Base-by-base conservation (phyloP, 2,113 vertebrate genomes). In the Xenopus tropicalis region DNA sequence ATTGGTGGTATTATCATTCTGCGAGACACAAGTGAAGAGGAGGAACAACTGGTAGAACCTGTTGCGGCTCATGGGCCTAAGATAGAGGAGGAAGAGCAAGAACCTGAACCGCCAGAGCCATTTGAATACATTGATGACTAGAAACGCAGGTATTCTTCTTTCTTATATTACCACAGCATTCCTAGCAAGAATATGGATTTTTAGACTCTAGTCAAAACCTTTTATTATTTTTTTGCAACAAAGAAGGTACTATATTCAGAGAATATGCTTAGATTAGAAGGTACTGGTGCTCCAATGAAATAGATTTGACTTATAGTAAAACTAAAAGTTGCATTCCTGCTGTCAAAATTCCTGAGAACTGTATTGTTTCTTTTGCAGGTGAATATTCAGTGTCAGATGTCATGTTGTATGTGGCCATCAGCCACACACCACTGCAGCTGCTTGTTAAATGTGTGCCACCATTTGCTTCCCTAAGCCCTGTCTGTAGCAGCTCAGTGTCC, bases 111-210 rank as follows among this genome's bases (percentile, higher is more conserved):
- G 2, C 97, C 97, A 0, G 97, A 99, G 81, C 95, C 97, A 8
- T 99, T 98, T 10, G 96, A 99, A 81, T 99, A 99, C 84, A 94
- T 95, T 7, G 97, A 99, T 37, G 97, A 99, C 80, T 99, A 90
- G 90, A 80, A 73, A 51, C 37, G 5, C 42, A 66, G 64, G 64
- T 66, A 66, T 17, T 54, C 19, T 17, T 54, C 17, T 54, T n/a
- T 13, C 16, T 17, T 48, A 3, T 13, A 48, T 14, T 14, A 48
- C 13, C 43, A 13, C 46, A 48, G 12, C 16, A 48, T 48, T 13
- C 11, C 3, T 48, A 12, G 46, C 46, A 13, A 37, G 29, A 37
- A 9, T 5, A 9, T 48, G 16, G 46, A 11, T 48, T 48, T 48
- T 16, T 48, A 12, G 16, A 48, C 10, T 6, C 16, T 48, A 13